Evolutionary conservation across 2,113 vertebrate species (phyloP).

Genomic region (Ursus arctos): DNA sequence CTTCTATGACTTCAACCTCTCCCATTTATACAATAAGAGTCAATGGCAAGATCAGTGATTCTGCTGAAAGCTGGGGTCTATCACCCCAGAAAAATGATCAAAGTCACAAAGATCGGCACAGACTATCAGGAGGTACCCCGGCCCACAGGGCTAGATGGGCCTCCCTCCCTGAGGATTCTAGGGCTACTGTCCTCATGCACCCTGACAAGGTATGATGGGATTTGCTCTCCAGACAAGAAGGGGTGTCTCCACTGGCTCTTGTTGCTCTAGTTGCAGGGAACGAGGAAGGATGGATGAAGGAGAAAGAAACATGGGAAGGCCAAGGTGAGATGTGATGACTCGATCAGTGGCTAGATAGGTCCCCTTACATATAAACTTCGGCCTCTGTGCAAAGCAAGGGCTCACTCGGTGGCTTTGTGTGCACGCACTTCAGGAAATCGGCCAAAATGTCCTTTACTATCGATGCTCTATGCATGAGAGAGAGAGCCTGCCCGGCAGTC

Average conservation of each 20-base stretch:
- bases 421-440: neutral
- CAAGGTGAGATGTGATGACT: neutral
- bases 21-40: neutral
- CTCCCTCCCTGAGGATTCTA: neutral
- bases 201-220: neutral
- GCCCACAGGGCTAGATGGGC: neutral
- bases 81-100: neutral
- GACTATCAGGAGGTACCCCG: neutral
- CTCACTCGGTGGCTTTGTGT: neutral
- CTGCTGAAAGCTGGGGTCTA: neutral
- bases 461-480: neutral
- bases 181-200: neutral
- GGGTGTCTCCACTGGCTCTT: neutral
- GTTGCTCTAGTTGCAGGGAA: neutral
- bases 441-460: conserved; percentile 32
- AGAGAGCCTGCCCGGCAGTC: neutral
- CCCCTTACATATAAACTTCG: neutral
- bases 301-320: neutral
- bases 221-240: neutral
- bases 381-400: neutral
- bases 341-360: neutral
- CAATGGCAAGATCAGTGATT: neutral
- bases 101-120: neutral
- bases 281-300: neutral
- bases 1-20: neutral